Evolutionary conservation across 1,140 invertebrate species (phyloP).

Genomic region (Tetragnatha versicolor): DNA sequence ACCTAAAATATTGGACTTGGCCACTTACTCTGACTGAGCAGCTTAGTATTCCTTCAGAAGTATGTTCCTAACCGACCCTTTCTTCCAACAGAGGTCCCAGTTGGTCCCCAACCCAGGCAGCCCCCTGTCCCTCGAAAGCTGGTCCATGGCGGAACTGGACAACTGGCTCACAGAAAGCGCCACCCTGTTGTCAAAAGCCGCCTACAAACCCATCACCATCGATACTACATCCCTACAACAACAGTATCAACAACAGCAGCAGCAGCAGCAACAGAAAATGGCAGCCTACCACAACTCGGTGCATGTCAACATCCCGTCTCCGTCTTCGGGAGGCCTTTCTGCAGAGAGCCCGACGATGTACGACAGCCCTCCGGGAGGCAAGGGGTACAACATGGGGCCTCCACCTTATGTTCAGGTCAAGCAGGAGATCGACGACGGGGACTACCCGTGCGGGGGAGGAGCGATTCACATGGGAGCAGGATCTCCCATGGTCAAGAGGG

Average conservation of each 20-base stretch:
- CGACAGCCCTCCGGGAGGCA: constrained; percentile 17
- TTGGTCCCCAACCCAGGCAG: constrained; percentile 53
- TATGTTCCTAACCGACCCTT: not conserved
- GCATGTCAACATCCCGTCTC: constrained; percentile 27
- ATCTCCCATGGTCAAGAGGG: constrained; percentile 16
- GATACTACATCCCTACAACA: too few relatives aligned
- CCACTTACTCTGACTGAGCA: too few relatives aligned
- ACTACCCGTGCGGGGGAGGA: constrained; percentile 7
- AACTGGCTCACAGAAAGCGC: constrained; percentile 47
- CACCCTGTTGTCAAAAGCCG: constrained; percentile 13
- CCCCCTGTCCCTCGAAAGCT: constrained; percentile 18
- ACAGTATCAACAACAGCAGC: not conserved
- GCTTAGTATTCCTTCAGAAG: too few relatives aligned
- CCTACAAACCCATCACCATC: not conserved
- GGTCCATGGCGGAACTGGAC: constrained; percentile 43
- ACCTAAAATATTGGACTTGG: too few relatives aligned
- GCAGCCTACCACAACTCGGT: constrained; percentile 11
- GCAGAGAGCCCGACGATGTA: constrained; percentile 41
- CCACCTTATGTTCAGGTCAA: constrained; percentile 44
- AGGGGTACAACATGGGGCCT: constrained; percentile 18
- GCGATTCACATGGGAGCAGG: not conserved
- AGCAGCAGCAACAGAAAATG: constrained; percentile 3
- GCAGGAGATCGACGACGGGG: constrained; percentile 21
- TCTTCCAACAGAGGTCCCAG: constrained; percentile 51
- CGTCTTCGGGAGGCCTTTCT: constrained; percentile 19